Base-by-base conservation (phyloP, 2,113 vertebrate species). In the Echinops telfairi region DNA sequence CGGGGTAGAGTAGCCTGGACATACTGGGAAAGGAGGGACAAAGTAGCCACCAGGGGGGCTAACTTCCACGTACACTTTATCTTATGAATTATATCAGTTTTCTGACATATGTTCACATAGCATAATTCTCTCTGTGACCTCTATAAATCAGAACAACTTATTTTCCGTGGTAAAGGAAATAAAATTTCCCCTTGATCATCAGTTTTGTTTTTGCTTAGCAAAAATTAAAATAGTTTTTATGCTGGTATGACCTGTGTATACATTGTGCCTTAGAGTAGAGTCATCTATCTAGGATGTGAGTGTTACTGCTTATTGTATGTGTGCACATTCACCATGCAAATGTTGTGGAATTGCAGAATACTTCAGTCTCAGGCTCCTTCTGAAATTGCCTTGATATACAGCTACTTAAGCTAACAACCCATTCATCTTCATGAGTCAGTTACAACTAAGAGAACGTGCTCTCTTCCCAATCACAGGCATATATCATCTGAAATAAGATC, bases 361-460 rank as follows among this genome's bases (percentile, higher is more conserved):
- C 60, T 86, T 83, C 90, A 71, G 58, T 92, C n/a, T 85, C 64
- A 64, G 27, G 27, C 27, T 94, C 73, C 89, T 95, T 86, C 75
- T 53, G 22, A 86, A 95, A 90, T n/a, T 83, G 79, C 47, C 57
- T 60, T 83, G 62, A 89, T 75, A 78, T 77, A 78, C 90, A 89
- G 47, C 70, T 93, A 64, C 83, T 85, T 86, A 96, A 5, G 19
- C 23, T 88, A 91, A 96, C 43, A 91, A 92, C 87, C 96, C 81
- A 94, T 96, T 95, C 73, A 88, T 95, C 92, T 96, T 94, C 90
- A 91, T 93, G 93, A 94, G 78, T 92, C 92, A 91, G 82, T 78
- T 91, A 91, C 22, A 89, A 93, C 93, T 87, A 92, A 95, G 86
- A 96, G 71, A 87, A 93, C 89, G 53, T 43, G 76, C 78, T 84